Evolutionary conservation across 2,113 vertebrate genomes (phyloP), one percentile per base, ranked within the genome.

Genomic region (Perca fluviatilis): DNA sequence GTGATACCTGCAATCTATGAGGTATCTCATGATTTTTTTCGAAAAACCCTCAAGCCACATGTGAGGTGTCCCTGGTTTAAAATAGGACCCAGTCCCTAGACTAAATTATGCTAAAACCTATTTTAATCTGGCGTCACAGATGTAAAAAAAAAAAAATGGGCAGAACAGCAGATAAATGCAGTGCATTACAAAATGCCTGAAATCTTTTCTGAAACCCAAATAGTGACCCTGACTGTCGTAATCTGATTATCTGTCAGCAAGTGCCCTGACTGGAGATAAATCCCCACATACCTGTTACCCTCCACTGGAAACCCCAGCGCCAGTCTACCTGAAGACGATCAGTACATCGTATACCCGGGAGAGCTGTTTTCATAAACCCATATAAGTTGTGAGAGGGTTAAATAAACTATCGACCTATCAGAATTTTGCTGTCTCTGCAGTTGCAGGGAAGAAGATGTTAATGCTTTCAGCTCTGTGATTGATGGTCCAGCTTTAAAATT

Each of bases 241-340:
- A 92, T 92, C 91, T 86, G 83, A 91, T 90, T 49, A 51, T 49
- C 66, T 74, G 69, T 85, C 86, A 83, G 57, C 66, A 19, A 19
- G 57, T 19, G 36, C 10, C 49, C 36, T 15, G 61, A 64, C 18
- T 25, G 70, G 1, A 87, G 89, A 90, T 89, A 91, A 92, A 60
- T 68, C 14, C 69, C 73, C 83, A 68, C 85, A 89, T 91, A 83
- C 84, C 88, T 74, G 87, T 91, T 82, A 85, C 72, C 83, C 82
- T 84, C 64, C 74, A 82, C 25, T 89, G 81, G 68, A 80, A 57
- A 51, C 71, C 47, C 33, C 64, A 89, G 86, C 77, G 72, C 89
- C 89, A 86, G 84, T 36, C 77, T 56, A 82, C 80, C 82, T 78
- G 77, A 50, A 80, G 84, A 54, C 16, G 8, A 14, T 80, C 51